Evolutionary conservation across 2,797 vertebrate species (phyloP).

Genomic region (Cyprinella venusta): DNA sequence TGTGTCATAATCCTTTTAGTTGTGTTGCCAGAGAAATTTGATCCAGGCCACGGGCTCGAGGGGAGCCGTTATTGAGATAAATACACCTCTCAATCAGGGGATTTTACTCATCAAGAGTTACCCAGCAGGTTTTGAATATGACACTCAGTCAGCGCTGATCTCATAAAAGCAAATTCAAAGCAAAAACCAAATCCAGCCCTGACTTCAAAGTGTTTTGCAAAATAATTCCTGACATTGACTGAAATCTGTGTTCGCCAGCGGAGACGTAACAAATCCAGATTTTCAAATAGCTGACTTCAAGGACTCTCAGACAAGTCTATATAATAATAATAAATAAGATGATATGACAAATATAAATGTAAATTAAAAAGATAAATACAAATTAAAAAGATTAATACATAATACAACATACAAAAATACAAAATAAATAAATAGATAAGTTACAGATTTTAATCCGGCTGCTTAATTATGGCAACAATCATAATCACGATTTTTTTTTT

Average conservation of each 20-base stretch:
- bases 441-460: background rate
- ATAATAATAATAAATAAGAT: background rate
- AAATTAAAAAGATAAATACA: background rate
- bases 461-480: too few species aligned
- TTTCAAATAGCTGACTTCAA: slow-evolving; percentile 8
- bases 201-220: slow-evolving; percentile 34
- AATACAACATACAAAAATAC: background rate
- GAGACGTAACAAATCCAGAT: slow-evolving; percentile 11
- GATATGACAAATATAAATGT: background rate
- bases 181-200: slow-evolving; percentile 39
- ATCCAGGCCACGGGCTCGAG: background rate
- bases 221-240: slow-evolving; percentile 45
- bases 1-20: slow-evolving; percentile 24
- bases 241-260: slow-evolving; percentile 17
- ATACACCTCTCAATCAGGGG: background rate
- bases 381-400: background rate
- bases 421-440: too few species aligned
- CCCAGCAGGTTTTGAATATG: slow-evolving; percentile 29
- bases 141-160: slow-evolving; percentile 26
- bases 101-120: slow-evolving; percentile 2
- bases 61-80: background rate
- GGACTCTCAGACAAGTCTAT: background rate
- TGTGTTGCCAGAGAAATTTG: background rate
- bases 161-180: slow-evolving; percentile 27
- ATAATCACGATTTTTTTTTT: too few species aligned